Base-by-base conservation (phyloP, 2,113 vertebrate genomes). In the Lampris incognitus region DNA sequence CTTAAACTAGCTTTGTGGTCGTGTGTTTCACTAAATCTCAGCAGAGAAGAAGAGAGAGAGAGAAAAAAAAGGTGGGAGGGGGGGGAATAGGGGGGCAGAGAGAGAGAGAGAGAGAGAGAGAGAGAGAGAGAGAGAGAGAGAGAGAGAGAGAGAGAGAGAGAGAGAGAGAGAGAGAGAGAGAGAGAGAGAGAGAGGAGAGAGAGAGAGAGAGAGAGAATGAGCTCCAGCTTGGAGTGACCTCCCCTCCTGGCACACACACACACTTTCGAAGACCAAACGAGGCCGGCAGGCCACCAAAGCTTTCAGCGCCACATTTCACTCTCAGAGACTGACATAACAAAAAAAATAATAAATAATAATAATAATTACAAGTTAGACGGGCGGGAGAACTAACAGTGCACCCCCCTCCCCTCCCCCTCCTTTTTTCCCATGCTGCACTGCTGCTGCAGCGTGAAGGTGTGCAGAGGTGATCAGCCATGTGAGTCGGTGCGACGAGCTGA, bases 1-100 rank as follows among this genome's bases (percentile, higher is more conserved):
- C 94, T 96, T 95, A 95, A 96, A 95, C 94, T 96, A 97, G 95
- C 94, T 95, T 96, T 96, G 95, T 93, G 93, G 94, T 95, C 95
- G 92, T 93, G 94, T 92, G 94, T 96, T 95, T 96, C 93, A 93
- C 92, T 95, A 95, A 94, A 94, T 94, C 73, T 62, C 50, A 4
- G 51, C 41, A 36, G 73, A 66, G 72, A 72, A 67, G 41, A 82
- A 64, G 50, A 61, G 64, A 54, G 39, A 24, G 49, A 52, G 13
- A 67, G 9, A 51, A 54, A 38, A 38, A 24, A 52, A 7, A 55
- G 66, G 41, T 7, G 41, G 49, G 39, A 55, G 42, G n/a, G 41
- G 41, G 51, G 66, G 56, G 56, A 2, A 5, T 11, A 9, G 6
- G 24, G 57, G 9, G 57, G 56, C 9, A 36, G 56, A 8, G 6